Evolutionary conservation across 2,888 invertebrate species (phyloP).

Genomic region (Megalurothrips usitatus): DNA sequence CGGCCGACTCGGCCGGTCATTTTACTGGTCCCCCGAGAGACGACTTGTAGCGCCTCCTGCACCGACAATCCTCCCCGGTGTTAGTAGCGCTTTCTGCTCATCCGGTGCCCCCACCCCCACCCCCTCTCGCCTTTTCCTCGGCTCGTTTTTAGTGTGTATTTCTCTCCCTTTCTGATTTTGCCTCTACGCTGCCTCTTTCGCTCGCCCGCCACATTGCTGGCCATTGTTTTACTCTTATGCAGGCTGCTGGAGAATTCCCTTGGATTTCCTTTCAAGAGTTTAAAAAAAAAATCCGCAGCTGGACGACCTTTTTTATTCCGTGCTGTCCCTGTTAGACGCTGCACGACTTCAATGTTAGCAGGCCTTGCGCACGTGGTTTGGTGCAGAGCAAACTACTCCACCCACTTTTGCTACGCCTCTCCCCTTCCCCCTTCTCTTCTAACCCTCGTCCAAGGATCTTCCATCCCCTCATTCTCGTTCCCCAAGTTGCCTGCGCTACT

Average conservation of each 20-base stretch:
- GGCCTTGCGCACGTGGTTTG: too few relatives aligned
- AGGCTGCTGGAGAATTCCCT: too few relatives aligned
- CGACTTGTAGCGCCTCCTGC: slow-evolving; percentile 19
- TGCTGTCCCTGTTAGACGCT: too few relatives aligned
- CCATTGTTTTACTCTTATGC: too few relatives aligned
- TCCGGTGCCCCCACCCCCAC: not conserved
- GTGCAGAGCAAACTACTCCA: too few relatives aligned
- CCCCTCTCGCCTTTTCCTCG: not conserved
- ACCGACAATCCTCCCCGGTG: not conserved
- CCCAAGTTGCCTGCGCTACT: slow-evolving; percentile 7
- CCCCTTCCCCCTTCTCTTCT: not conserved
- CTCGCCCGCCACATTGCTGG: too few relatives aligned
- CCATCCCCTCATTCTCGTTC: not conserved
- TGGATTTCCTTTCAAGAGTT: too few relatives aligned
- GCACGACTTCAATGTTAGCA: too few relatives aligned
- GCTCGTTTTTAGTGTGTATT: not conserved
- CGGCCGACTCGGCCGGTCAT: not conserved
- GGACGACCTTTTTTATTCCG: too few relatives aligned
- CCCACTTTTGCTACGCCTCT: not conserved
- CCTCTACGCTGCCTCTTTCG: not conserved
- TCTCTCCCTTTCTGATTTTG: not conserved
- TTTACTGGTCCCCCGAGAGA: slow-evolving; percentile 15
- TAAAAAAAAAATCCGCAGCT: too few relatives aligned
- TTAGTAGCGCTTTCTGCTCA: too few relatives aligned
- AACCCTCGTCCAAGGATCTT: not conserved